Evolutionary conservation across 1,140 invertebrate genomes (phyloP), one percentile per base, ranked within the genome.

Genomic region (Drosophila trapezifrons): DNA sequence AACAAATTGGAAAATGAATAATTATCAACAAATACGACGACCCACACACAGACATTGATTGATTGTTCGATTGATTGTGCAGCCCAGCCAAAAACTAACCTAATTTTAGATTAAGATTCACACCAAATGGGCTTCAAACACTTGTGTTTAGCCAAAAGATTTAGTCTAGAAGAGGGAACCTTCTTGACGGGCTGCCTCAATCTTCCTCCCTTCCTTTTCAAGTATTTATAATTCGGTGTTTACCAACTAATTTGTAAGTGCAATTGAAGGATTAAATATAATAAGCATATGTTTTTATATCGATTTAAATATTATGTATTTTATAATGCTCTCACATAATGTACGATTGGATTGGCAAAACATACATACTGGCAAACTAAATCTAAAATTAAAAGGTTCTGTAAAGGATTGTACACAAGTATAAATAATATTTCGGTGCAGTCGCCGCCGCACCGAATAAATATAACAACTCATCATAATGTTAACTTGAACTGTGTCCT

Each of bases 401-500:
- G 43, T 74, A n/a, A 63, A 65, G 56, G 63, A 69, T 54, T 69
- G 46, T 67, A 67, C 46, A 69, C 64, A 69, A 69, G 37, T 78
- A 83, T 80, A 83, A 80, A 80, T 73, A 56, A 63, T 55, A 40
- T 57, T 65, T 40, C 71, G 38, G 37, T 25, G 57, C 52, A 35
- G 10, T 37, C 32, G 20, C n/a, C 25, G 27, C 15, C 25, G 73
- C 49, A 55, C 63, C 66, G 54, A 52, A 57, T 78, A 76, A 67
- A 82, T 82, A 82, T 82, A 73, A 83, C 69, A 89, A 87, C 79
- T 80, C 62, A 89, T 78, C 63, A 89, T 89, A 89, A 89, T 89
- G 84, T 89, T 89, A 89, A 89, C 84, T 89, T 89, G 85, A 89
- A 89, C 84, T 89, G 84, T 89, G 84, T 89, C 84, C 74, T 90